A percentile compares a stretch with the other conserved stretches of the same genome.
Conservation (phyloP, 2,113 vertebrate genomes). For the Melanerpes aurifrons region DNA sequence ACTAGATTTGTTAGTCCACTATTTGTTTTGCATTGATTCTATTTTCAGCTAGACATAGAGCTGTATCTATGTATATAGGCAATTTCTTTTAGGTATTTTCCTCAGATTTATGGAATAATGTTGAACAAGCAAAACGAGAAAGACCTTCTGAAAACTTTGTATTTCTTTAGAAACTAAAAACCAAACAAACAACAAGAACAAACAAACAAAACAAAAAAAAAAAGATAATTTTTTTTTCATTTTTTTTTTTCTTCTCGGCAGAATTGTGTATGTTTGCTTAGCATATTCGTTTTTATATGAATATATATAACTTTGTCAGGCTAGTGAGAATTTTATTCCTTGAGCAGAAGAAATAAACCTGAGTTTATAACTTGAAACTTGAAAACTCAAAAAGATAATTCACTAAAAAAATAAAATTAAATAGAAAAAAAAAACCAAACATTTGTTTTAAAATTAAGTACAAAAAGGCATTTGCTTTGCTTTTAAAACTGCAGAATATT, state of each 20-base stretch:
- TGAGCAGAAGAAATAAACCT: neutral
- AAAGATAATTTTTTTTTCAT: rapidly evolving
- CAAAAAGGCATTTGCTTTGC: neutral
- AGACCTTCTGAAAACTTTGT: neutral
- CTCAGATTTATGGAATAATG: neutral
- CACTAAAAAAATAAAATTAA: neutral
- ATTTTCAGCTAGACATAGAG: neutral
- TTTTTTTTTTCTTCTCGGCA: neutral
- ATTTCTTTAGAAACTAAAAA: neutral
- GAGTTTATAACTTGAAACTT: neutral
- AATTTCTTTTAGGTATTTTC: neutral
- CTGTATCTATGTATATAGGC: neutral
- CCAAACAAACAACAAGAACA: too few relatives aligned
- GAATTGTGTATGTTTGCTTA: neutral
- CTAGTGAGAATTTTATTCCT: neutral
- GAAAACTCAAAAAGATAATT: too few relatives aligned
- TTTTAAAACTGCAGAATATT: neutral
- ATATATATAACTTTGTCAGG: neutral
- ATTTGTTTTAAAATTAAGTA: too few relatives aligned
- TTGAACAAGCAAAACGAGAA: neutral
- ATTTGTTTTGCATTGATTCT: neutral
- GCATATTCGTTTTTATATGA: neutral
- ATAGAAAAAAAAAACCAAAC: neutral
- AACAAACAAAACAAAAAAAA: too few relatives aligned
- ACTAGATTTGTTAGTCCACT: neutral